phyloP scores from a whole-genome alignment of 2,113 vertebrate genomes.

The Zingel zingel region DNA sequence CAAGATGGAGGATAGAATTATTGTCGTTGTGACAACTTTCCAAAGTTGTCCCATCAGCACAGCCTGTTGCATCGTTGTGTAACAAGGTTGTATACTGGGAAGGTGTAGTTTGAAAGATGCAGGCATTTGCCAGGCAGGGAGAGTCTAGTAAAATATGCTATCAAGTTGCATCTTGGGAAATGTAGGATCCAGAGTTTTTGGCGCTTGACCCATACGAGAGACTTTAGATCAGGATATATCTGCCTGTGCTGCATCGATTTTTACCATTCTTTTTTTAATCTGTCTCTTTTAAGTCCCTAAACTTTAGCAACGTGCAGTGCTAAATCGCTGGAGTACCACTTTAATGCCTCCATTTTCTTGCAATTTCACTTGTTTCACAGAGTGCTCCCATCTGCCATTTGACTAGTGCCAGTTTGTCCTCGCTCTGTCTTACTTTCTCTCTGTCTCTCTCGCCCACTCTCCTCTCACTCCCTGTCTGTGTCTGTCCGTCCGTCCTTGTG shows the following conservation, averaged over 20 bases:
- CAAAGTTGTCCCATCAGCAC: neutral
- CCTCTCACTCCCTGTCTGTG: slow-evolving; percentile 37
- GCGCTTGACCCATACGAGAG: neutral
- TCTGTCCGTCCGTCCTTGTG: slow-evolving; percentile 72
- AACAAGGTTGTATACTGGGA: neutral
- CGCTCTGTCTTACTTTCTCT: slow-evolving; percentile 59
- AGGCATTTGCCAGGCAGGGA: neutral
- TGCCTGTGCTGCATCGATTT: slow-evolving; percentile 34
- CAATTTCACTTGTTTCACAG: slow-evolving; percentile 75
- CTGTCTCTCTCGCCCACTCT: slow-evolving; percentile 53
- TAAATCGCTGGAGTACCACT: slow-evolving; percentile 25
- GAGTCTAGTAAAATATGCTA: neutral
- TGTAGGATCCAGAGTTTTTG: neutral
- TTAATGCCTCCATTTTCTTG: slow-evolving; percentile 50
- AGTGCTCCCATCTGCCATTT: slow-evolving; percentile 72
- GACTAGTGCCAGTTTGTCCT: slow-evolving; percentile 72
- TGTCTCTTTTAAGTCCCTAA: neutral
- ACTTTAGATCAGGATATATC: slow-evolving; percentile 3
- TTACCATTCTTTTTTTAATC: slow-evolving; percentile 28
- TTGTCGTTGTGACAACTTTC: neutral
- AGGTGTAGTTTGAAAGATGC: neutral
- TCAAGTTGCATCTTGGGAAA: slow-evolving; percentile 40
- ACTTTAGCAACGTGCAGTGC: neutral
- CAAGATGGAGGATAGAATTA: neutral
- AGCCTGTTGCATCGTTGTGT: slow-evolving; percentile 8